Evolutionary conservation across 2,888 invertebrate species (phyloP), one percentile per base, ranked within the genome.

Genomic region (Hyles lineata): DNA sequence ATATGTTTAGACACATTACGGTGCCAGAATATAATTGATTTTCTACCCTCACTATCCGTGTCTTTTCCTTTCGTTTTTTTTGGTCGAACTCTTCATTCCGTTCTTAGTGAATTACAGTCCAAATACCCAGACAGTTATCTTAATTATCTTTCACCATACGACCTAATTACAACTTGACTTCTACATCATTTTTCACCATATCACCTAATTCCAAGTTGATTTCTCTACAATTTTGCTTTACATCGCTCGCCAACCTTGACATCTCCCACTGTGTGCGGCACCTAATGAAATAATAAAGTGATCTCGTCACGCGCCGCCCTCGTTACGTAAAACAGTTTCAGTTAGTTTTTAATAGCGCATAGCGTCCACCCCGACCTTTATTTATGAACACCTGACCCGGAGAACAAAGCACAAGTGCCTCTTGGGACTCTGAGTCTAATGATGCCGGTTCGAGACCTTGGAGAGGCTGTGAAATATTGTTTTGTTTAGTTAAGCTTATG

Each of bases 251-350:
- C 63, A 17, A 71, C 70, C 71, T 43, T 43, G 3, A 21, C 74
- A 79, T 78, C 82, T 77, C 21, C 0, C 61, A 76, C 23, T 89
- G 83, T 80, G 72, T 3, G 19, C 61, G 77, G 63, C 71, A 0
- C 74, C 71, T 82, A 76, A 79, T 74, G 76, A 78, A 81, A 90
- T 91, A 90, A 92, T 92, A 92, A 92, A 91, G 89, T 67, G 43
- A 67, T 67, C 67, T 67, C 84, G 91, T 92, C 92, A 91, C 90
- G 88, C 85, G 87, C 92, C 91, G 88, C 80, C 87, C 90, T 90
- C 91, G 90, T 92, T 92, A 91, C 87, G 81, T 85, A 87, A 87
- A 90, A 90, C 90, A 85, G 91, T 90, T 90, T 87, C 89, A 87
- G 89, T 88, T 87, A 80, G 87, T 87, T 87, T 87, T 87, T 89